Evolutionary conservation across 2,888 invertebrate species (phyloP).

Genomic region (Phyllotreta striolata): DNA sequence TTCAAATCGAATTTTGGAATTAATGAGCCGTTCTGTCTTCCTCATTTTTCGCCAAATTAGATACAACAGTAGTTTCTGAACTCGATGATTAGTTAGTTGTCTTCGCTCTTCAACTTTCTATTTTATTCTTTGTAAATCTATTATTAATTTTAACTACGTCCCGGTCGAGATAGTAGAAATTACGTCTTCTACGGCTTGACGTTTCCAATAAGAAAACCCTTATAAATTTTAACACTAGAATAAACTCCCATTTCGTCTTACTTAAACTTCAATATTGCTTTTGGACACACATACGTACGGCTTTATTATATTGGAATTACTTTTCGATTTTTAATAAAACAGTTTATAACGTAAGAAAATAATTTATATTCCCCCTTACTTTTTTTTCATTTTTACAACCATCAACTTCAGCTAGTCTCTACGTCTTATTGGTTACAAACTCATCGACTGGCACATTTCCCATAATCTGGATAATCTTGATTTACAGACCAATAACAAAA

Average conservation of each 20-base stretch:
- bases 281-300: too few species aligned
- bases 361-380: background rate
- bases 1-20: slow-evolving; percentile 51
- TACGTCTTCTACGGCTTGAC: background rate
- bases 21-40: slow-evolving; percentile 48
- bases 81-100: slow-evolving; percentile 34
- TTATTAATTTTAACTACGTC: slow-evolving; percentile 15
- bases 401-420: slow-evolving; percentile 13
- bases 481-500: slow-evolving; percentile 35
- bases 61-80: slow-evolving; percentile 35
- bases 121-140: slow-evolving; percentile 15
- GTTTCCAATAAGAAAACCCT: slow-evolving; percentile 7
- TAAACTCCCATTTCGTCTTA: too few species aligned
- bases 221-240: background rate
- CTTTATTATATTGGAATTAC: slow-evolving; percentile 10
- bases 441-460: slow-evolving; percentile 20
- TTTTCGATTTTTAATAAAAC: slow-evolving; percentile 10
- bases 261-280: too few species aligned
- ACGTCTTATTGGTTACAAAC: slow-evolving; percentile 3
- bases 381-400: slow-evolving; percentile 11
- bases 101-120: slow-evolving; percentile 21
- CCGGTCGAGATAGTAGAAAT: background rate
- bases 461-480: slow-evolving; percentile 34
- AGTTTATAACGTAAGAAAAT: background rate
- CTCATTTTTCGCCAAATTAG: slow-evolving; percentile 39